These are phyloP conservation scores for Apoderus coryli DNA, from an alignment of 2,888 invertebrate species.

Conservation along the genomic window DNA sequence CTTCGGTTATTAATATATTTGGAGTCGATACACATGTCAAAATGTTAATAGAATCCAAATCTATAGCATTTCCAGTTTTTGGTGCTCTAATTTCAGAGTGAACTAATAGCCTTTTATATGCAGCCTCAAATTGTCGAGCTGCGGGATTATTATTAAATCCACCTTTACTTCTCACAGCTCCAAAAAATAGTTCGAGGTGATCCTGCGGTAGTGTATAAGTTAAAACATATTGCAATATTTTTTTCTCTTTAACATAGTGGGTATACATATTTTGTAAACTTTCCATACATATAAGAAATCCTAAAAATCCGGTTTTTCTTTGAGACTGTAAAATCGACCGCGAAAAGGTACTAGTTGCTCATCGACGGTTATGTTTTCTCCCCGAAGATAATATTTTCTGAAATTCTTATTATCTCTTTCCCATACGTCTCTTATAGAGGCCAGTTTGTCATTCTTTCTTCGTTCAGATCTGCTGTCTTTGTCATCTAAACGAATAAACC, in stretches of 20 bases:
- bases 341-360: too few species aligned
- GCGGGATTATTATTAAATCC: conserved; percentile 2
- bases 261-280: background rate
- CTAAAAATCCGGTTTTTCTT: conserved; percentile 2
- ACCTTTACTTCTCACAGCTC: background rate
- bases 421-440: too few species aligned
- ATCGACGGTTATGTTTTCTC: too few species aligned
- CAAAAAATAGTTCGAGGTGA: conserved; percentile 2
- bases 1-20: background rate
- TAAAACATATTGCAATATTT: background rate
- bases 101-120: conserved; percentile 1
- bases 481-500: too few species aligned
- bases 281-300: too few species aligned
- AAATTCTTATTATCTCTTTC: too few species aligned
- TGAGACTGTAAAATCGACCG: too few species aligned
- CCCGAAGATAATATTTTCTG: too few species aligned
- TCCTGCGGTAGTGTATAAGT: conserved; percentile 1
- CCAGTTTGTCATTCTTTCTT: too few species aligned
- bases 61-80: background rate
- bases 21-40: background rate
- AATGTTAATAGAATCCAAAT: conserved; percentile 1
- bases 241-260: background rate
- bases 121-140: conserved; percentile 1
- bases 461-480: too few species aligned
- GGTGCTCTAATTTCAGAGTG: conserved; percentile 3